A percentile compares a stretch with the other conserved stretches of the same genome.
phyloP scores from a whole-genome alignment of 1,140 invertebrate species.

The Eulimnadia texana region DNA sequence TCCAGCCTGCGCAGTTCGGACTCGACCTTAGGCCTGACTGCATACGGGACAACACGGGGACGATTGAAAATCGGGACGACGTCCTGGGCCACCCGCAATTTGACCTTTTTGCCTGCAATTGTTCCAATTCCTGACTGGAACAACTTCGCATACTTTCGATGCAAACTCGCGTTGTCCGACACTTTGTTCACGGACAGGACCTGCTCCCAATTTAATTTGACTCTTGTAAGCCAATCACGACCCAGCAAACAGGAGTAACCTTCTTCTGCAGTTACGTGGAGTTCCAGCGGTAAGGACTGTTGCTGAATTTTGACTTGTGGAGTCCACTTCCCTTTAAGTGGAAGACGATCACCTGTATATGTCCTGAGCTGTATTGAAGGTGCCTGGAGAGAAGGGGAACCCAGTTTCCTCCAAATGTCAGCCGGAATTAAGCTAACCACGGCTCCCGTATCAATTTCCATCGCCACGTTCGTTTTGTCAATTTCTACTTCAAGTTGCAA shows the following conservation, averaged over 20 bases:
- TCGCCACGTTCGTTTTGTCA: not conserved
- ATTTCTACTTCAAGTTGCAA: not conserved
- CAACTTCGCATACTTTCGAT: too few relatives aligned
- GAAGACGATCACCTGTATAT: not conserved
- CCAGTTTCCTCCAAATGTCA: not conserved
- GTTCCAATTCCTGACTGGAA: too few relatives aligned
- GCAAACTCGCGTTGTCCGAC: too few relatives aligned
- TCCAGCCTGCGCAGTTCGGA: too few relatives aligned
- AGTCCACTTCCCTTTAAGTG: not conserved
- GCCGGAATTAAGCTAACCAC: not conserved
- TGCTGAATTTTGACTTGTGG: not conserved
- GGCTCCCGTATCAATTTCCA: not conserved
- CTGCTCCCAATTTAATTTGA: too few relatives aligned
- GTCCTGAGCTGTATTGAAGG: not conserved
- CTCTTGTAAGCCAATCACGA: too few relatives aligned
- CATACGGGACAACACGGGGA: too few relatives aligned
- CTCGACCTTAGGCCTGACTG: too few relatives aligned
- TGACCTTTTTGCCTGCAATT: too few relatives aligned
- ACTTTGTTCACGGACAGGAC: too few relatives aligned
- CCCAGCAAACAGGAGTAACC: slow-evolving; percentile 27
- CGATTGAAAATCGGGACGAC: too few relatives aligned
- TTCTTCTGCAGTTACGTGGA: slow-evolving; percentile 25
- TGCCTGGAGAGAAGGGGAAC: not conserved
- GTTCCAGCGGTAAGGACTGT: not conserved
- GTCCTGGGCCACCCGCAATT: too few relatives aligned